Evolutionary conservation across 1,140 invertebrate genomes (phyloP), one percentile per base, ranked within the genome.

Genomic region (Copidosoma floridanum): DNA sequence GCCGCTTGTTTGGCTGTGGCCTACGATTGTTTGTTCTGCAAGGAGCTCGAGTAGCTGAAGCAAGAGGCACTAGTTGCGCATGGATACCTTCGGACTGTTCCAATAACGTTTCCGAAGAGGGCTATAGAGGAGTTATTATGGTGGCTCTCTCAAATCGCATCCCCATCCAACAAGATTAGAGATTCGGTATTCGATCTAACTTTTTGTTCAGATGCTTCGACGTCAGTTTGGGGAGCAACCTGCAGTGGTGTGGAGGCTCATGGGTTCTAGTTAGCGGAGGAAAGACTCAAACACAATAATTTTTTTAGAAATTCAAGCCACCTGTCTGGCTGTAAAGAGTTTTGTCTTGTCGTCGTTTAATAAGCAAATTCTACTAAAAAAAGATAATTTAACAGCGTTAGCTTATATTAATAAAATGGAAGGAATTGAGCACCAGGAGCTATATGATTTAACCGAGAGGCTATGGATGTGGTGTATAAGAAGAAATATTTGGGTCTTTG

Each of bases 401-500:
- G 48, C 55, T 44, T 55, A 44, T 46, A 57, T 64, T 3, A 68
- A 68, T 46, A 23, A 51, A 32, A 67, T 67, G 66, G 68, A 64
- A 2, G 52, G 66, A 26, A 41, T 67, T 5, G 60, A 56, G 23
- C 64, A 57, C 35, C 54, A 43, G 37, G 38, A 64, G 40, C 55
- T 71, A 26, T 61, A 57, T 53, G 23, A 40, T 10, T 7, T 68
- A 2, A 5, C 65, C 12, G 48, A 44, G 35, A 12, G 61, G 18
- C 56, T 72, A 26, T 72, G 65, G 68, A 52, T 67, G 18, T 71
- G 68, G 63, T 71, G 68, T 48, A 64, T 69, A 58, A n/a, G 12
- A 3, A 44, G 26, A 21, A 51, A 62, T 16, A 26, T 70, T n/a
- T 64, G n/a, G 32, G 40, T 72, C 12, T 66, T 59, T 60, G 68